Percentiles rank a stretch among this genome's conserved stretches.
Evolutionary conservation across 2,888 invertebrate species (phyloP).

Genomic region (Melinaea menophilus): DNA sequence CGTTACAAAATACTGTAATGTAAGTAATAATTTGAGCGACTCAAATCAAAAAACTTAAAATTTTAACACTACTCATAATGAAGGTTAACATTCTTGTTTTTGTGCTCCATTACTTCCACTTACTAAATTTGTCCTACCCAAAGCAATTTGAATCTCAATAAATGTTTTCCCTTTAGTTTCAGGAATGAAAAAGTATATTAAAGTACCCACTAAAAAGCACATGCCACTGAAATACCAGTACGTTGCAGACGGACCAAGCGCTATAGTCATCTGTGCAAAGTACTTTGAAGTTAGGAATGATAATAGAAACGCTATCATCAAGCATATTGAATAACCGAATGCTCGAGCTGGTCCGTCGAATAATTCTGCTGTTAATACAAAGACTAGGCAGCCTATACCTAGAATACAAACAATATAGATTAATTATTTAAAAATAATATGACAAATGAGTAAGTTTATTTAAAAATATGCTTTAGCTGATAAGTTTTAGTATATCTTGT

Average conservation of each 20-base stretch:
- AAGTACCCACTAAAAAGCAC: constrained; percentile 38
- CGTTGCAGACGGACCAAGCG: constrained; percentile 44
- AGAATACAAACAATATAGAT: not conserved
- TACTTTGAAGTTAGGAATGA: constrained; percentile 47
- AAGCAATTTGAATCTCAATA: constrained; percentile 49
- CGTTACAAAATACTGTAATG: too few species aligned
- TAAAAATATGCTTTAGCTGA: not conserved
- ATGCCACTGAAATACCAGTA: constrained; percentile 47
- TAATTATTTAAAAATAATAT: not conserved
- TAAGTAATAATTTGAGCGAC: too few species aligned
- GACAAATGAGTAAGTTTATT: not conserved
- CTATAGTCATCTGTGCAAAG: constrained; percentile 39
- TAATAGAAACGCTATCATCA: constrained; percentile 29
- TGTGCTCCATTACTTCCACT: not conserved
- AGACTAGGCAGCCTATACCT: constrained; percentile 54
- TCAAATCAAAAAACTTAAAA: too few species aligned
- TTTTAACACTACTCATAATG: too few species aligned
- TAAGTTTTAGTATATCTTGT: too few species aligned
- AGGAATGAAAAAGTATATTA: constrained; percentile 47
- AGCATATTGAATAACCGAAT: constrained; percentile 40
- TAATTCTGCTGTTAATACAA: constrained; percentile 49
- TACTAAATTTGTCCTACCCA: constrained; percentile 29
- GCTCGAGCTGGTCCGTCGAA: constrained; percentile 50
- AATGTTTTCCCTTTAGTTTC: constrained; percentile 61
- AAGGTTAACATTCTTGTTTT: too few species aligned